Evolutionary conservation across 2,888 invertebrate species (phyloP).

Genomic region (Oxytorus armatus): DNA sequence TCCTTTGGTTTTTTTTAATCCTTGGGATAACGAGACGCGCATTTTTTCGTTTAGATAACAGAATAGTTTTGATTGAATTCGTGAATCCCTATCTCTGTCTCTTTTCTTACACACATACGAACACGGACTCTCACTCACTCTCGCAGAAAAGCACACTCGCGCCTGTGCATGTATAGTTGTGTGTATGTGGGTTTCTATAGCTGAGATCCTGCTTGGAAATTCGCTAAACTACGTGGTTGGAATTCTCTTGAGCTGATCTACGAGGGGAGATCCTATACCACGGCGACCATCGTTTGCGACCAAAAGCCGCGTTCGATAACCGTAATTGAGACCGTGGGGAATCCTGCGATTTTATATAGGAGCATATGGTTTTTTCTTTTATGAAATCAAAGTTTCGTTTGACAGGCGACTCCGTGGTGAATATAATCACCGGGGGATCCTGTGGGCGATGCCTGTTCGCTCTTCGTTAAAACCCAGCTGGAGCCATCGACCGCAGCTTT

Average conservation of each 20-base stretch:
- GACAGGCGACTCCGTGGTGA: conserved; percentile 74
- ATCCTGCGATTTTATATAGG: conserved; percentile 56
- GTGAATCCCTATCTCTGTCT: conserved; percentile 23
- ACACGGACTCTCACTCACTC: too few relatives aligned
- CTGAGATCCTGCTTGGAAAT: conserved; percentile 56
- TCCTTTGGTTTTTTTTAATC: conserved; percentile 54
- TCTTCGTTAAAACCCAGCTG: conserved; percentile 42
- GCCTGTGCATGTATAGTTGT: neutral
- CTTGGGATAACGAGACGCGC: conserved; percentile 65
- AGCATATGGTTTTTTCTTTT: conserved; percentile 57
- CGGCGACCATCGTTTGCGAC: conserved; percentile 31
- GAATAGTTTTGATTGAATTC: conserved; percentile 43
- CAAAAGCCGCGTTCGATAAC: conserved; percentile 64
- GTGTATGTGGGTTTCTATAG: neutral
- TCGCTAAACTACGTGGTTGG: conserved; percentile 69
- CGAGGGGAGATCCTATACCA: conserved; percentile 33
- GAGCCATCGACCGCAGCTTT: conserved; percentile 28
- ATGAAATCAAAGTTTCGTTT: conserved; percentile 78
- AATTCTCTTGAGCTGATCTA: conserved; percentile 61
- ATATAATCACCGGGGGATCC: conserved; percentile 58
- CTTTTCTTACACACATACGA: neutral
- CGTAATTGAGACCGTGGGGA: conserved; percentile 70
- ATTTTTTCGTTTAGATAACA: conserved; percentile 46
- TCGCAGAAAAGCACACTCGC: too few relatives aligned
- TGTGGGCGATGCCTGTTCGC: conserved; percentile 12